A percentile compares a stretch with the other conserved stretches of the same genome.
Conservation (phyloP, 30 jellyfish, hydroid and myxozoan species). For the Mastigias papua region DNA sequence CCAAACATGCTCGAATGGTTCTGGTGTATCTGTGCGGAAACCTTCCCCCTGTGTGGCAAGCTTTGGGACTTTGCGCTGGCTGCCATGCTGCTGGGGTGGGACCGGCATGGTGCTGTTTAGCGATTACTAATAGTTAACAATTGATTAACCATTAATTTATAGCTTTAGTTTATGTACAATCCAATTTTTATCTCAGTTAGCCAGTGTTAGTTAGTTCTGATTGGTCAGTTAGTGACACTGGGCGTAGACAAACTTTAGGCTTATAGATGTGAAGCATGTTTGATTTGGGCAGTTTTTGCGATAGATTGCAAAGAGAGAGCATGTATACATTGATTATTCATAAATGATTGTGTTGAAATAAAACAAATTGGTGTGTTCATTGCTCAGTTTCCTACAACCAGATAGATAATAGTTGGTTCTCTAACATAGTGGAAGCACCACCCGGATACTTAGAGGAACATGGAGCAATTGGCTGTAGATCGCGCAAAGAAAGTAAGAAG, state of each 20-base stretch:
- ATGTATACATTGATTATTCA: no score
- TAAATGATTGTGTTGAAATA: not conserved
- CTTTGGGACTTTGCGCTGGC: not conserved
- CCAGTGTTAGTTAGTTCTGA: not conserved
- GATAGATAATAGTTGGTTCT: not conserved
- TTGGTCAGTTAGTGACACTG: not conserved
- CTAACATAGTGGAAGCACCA: not conserved
- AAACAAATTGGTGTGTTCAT: not conserved
- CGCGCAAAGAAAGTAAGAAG: conserved; percentile 4
- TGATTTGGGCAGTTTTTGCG: not conserved
- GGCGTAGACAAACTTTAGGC: not conserved
- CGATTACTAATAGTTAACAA: not conserved
- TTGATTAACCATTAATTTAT: not conserved
- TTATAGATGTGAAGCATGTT: not conserved
- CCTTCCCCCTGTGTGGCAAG: not conserved
- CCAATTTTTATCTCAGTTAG: not conserved
- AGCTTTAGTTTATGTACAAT: not conserved
- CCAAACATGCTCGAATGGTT: not conserved
- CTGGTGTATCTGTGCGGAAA: not conserved
- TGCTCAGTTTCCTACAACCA: not conserved
- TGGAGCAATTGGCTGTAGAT: not conserved
- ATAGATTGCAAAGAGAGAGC: not conserved
- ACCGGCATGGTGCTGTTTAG: not conserved
- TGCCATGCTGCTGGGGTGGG: not conserved
- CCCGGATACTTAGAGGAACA: not conserved